Conservation (phyloP, 2,888 invertebrate species). For the Nomada fucata region DNA sequence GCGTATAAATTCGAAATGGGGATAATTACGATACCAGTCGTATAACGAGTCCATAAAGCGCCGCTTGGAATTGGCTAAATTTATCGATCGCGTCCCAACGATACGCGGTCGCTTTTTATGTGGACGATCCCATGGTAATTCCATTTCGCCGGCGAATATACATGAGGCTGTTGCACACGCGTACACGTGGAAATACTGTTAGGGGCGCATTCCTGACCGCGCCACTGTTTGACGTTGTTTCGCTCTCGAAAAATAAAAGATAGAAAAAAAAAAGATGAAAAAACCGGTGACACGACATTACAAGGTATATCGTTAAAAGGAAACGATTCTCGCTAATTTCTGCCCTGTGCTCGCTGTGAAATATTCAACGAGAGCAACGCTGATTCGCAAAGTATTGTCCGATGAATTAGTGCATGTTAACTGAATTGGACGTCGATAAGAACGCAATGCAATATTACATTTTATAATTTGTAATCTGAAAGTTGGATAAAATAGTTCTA, state of each 20-base stretch:
- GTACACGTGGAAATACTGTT: neutral
- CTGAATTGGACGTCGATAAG: too few relatives aligned
- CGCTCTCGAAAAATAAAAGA: neutral
- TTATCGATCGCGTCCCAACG: conserved; percentile 67
- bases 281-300: neutral
- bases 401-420: too few relatives aligned
- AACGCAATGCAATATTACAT: too few relatives aligned
- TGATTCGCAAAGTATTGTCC: neutral
- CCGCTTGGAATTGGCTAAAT: conserved; percentile 68
- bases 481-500: too few relatives aligned
- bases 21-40: conserved; percentile 67
- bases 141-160: conserved; percentile 38
- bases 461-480: too few relatives aligned
- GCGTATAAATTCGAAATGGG: conserved; percentile 65
- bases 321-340: conserved; percentile 8
- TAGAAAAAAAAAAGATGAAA: too few relatives aligned
- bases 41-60: conserved; percentile 75
- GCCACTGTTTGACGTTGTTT: conserved; percentile 19
- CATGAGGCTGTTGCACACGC: neutral
- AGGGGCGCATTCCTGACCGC: neutral
- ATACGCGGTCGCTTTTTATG: conserved; percentile 64
- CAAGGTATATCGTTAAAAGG: neutral
- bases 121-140: conserved; percentile 57
- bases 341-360: neutral
- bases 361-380: neutral